A percentile compares a stretch with the other conserved stretches of the same genome.
Conservation (phyloP, 92 coral and sea anemone species). For the Ricordea florida region DNA sequence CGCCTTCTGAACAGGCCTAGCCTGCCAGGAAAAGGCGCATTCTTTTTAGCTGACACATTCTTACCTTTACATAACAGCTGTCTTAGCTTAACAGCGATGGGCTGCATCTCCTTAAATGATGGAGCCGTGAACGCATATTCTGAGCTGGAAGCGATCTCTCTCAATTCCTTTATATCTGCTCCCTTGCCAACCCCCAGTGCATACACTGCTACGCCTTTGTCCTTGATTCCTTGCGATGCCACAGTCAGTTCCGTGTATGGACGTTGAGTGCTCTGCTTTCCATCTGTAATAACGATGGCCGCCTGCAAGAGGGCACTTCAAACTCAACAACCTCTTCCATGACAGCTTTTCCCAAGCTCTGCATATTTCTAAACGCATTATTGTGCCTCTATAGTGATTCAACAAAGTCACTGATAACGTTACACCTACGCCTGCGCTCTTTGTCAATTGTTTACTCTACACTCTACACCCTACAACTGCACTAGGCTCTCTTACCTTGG, state of each 20-base stretch:
- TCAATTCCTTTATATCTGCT: conserved; percentile 40
- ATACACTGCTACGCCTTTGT: conserved; percentile 37
- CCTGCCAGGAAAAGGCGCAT: too few species aligned
- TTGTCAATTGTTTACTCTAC: too few species aligned
- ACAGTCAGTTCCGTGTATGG: not conserved
- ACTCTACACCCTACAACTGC: too few species aligned
- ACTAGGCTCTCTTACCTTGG: conserved; percentile 19
- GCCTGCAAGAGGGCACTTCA: conserved; percentile 1
- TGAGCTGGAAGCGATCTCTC: conserved; percentile 45
- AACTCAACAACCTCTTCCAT: not conserved
- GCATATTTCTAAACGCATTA: too few species aligned
- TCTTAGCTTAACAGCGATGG: conserved; percentile 17
- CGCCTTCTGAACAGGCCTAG: too few species aligned
- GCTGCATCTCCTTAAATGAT: conserved; percentile 44
- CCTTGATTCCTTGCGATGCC: conserved; percentile 46
- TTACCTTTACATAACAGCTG: conserved; percentile 56
- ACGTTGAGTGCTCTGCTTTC: conserved; percentile 26
- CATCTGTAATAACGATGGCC: conserved; percentile 65
- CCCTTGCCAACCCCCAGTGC: conserved; percentile 57
- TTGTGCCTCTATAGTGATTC: too few species aligned
- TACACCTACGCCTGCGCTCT: too few species aligned
- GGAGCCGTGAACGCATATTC: conserved; percentile 22
- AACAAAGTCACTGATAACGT: too few species aligned
- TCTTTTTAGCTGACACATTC: too few species aligned
- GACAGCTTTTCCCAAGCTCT: not conserved